Percentiles rank a stretch among this genome's conserved stretches.
phyloP scores from a whole-genome alignment of 2,113 vertebrate genomes.

The Candoia aspera region DNA sequence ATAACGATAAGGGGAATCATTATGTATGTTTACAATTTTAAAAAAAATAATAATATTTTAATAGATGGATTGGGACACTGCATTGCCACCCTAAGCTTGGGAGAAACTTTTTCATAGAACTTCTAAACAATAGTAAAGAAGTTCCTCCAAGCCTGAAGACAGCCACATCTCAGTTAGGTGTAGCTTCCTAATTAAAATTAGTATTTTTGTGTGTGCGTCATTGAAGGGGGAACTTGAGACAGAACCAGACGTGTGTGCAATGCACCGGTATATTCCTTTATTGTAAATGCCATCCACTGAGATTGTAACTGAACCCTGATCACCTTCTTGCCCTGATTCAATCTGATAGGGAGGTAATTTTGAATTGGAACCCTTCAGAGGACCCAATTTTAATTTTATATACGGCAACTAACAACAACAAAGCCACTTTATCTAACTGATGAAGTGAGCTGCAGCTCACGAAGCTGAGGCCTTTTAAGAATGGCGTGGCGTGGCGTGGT shows the following conservation, averaged over 20 bases:
- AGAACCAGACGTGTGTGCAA: not conserved
- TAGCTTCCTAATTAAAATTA: not conserved
- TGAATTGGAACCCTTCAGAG: not conserved
- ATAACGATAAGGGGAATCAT: not conserved
- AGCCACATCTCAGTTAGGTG: not conserved
- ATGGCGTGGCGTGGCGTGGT: no score
- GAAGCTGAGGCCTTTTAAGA: not conserved
- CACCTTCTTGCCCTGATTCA: not conserved
- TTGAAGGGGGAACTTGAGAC: not conserved
- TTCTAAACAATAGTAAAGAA: not conserved
- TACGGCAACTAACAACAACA: no score
- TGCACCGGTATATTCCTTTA: not conserved
- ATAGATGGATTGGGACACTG: not conserved
- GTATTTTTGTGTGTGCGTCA: not conserved
- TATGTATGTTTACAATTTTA: not conserved
- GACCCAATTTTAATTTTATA: not conserved
- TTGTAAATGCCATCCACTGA: not conserved
- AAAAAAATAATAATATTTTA: not conserved
- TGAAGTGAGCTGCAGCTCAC: not conserved
- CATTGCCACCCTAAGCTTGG: not conserved
- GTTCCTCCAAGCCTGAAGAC: not conserved
- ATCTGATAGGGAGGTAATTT: not conserved
- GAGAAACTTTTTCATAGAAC: not conserved
- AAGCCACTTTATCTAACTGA: not conserved
- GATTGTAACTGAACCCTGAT: not conserved